Conservation (phyloP, 2,888 invertebrate species). For the Smittia sp. region DNA sequence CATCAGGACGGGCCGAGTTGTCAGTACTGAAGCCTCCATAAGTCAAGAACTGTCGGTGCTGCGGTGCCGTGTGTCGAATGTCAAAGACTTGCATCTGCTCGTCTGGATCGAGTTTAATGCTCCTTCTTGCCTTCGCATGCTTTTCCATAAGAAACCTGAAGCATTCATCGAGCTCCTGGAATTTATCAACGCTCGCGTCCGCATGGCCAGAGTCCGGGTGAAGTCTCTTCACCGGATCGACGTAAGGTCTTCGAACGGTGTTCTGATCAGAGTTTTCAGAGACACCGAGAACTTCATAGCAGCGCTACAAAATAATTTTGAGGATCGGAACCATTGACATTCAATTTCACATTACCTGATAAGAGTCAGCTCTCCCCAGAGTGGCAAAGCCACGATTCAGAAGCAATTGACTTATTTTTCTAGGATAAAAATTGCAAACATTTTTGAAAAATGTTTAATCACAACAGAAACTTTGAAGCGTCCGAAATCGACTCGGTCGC, state of each 20-base stretch:
- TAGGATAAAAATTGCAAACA: no score
- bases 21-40: constrained; percentile 76
- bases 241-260: constrained; percentile 67
- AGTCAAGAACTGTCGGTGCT: constrained; percentile 80
- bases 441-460: no score
- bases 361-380: background rate
- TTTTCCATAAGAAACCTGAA: constrained; percentile 69
- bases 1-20: no score
- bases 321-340: no score
- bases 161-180: constrained; percentile 72
- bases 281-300: constrained; percentile 66
- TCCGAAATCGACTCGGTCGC: no score
- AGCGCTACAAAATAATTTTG: constrained; percentile 57
- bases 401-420: no score
- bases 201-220: constrained; percentile 79
- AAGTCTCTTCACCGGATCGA: constrained; percentile 72
- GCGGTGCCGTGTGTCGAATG: constrained; percentile 81
- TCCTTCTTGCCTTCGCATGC: constrained; percentile 61
- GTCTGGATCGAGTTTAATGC: constrained; percentile 54
- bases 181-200: constrained; percentile 70
- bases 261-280: constrained; percentile 68
- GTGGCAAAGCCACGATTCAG: no score
- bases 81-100: constrained; percentile 60
- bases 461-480: no score
- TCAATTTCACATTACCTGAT: constrained; percentile 8